Percentiles rank a stretch among this genome's conserved stretches.
phyloP scores from a whole-genome alignment of 1,140 invertebrate genomes.

The Lepeophtheirus salmonis region DNA sequence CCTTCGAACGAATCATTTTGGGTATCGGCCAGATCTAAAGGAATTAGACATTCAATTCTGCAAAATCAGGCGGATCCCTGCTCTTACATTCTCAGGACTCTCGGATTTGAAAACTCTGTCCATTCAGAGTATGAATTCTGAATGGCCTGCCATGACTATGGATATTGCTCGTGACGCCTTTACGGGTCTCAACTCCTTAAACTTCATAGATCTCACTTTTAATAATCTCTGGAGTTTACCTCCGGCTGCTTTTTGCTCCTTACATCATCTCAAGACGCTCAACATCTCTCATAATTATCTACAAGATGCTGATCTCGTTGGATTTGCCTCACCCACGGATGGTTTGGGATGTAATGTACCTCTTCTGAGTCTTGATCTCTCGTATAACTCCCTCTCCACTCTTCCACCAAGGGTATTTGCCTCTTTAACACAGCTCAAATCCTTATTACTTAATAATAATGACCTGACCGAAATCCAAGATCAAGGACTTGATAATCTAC shows the following conservation, averaged over 20 bases:
- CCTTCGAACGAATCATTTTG: constrained; percentile 30
- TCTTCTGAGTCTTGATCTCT: constrained; percentile 41
- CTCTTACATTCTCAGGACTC: constrained; percentile 51
- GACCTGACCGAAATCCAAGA: constrained; percentile 66
- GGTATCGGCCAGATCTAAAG: constrained; percentile 41
- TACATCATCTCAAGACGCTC: constrained; percentile 53
- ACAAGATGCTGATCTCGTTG: constrained; percentile 46
- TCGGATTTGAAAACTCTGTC: constrained; percentile 47
- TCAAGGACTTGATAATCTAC: constrained; percentile 52
- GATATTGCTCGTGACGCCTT: constrained; percentile 37
- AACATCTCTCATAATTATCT: constrained; percentile 63
- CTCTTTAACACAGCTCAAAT: constrained; percentile 53
- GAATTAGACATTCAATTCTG: constrained; percentile 51
- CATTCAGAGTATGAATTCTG: constrained; percentile 46
- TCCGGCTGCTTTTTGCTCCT: constrained; percentile 43
- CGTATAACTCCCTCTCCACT: constrained; percentile 40
- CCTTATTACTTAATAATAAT: constrained; percentile 40
- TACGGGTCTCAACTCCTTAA: constrained; percentile 42
- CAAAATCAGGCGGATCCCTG: constrained; percentile 54
- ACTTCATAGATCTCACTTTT: constrained; percentile 39
- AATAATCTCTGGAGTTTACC: constrained; percentile 46
- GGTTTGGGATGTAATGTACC: constrained; percentile 21
- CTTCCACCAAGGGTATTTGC: constrained; percentile 37
- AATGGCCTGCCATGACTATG: constrained; percentile 20
- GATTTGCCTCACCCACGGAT: constrained; percentile 33